Base-by-base conservation (phyloP, 2,113 vertebrate species). In the Phocoena phocoena region DNA sequence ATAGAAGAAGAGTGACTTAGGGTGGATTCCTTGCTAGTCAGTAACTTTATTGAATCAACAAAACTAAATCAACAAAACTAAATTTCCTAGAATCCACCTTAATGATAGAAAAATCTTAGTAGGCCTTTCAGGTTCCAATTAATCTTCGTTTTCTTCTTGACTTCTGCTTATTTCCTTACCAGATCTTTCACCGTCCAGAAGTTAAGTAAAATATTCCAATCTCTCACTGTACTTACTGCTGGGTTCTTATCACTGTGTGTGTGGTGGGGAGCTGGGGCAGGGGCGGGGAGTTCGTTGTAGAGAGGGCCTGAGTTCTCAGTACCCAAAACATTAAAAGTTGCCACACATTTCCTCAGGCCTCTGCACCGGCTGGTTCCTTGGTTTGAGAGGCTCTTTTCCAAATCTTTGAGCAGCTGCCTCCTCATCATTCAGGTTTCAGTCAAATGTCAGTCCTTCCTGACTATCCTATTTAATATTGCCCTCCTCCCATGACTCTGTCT, bases 71-170 rank as follows among this genome's bases (percentile, higher is more conserved):
- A 62, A 26, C 25, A 26, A 28, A 80, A 55, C 20, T 55, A 88
- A 73, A 55, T 67, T 88, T 88, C 47, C 70, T 94, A 80, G 76
- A 93, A 96, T 83, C 77, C n/a, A 82, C 38, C 70, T 97, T 87
- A 28, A 58, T 65, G 8, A 84, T 11, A 96, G 55, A 71, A 94
- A 70, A 63, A 5, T 53, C 8, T 92, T 47, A 86, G 65, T 15
- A 44, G 23, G 55, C 12, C 58, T 80, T 89, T 70, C 28, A 86
- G 79, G n/a, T 4, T 95, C 28, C 15, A 58, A 38, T 70, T 92
- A 33, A 95, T 11, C 31, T 95, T 92, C 14, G 4, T 79, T 92
- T 91, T 67, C 88, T 85, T 80, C 79, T 47, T 92, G 36, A 91
- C 50, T 82, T 86, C 67, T 68, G 47, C 58, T 95, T 82, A 70